Evolutionary conservation across 2,888 invertebrate genomes (phyloP), one percentile per base, ranked within the genome.

Genomic region (Arrhopalites spinosus): DNA sequence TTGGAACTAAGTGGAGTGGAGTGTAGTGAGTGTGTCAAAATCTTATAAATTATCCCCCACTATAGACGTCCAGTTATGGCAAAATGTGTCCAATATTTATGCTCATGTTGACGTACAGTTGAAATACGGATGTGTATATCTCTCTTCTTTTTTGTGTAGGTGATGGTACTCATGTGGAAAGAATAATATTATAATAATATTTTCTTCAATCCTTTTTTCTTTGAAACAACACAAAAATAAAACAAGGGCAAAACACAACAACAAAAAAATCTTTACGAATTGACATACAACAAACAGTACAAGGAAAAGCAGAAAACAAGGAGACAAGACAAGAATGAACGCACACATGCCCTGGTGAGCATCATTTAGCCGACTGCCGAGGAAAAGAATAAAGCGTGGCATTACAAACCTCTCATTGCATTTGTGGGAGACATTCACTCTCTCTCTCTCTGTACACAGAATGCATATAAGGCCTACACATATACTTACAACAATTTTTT

Each of bases 291-390:
- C 36, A 36, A 11, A 7, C 36, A 36, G 11, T 7, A 11, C 36
- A 36, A 2, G 53, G 53, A 53, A 17, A 5, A 23, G 23, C 2
- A 8, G 59, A 8, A 63, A 63, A 63, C n/a, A 29, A 29, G 13
- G 27, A 29, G 63, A 61, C 29, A 29, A 5, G 8, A 63, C 15
- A 63, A 63, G 29, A 63, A 20, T 15, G 17, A 63, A 63, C n/a
- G 17, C 29, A 25, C 45, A 68, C 68, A 68, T 68, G 68, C 68
- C 68, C 68, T 68, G 27, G 23, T 68, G 50, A 68, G 61, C 77
- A 77, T 77, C 79, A 76, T 79, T 80, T 80, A 79, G 79, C 76
- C 78, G 78, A 80, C 80, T 80, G 80, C 80, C 80, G 79, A 80
- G 78, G 69, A 74, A 71, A 78, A 74, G 69, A 76, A 68, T 69